Evolutionary conservation across 2,797 vertebrate species (phyloP).

Genomic region (Jordanella pulchra): DNA sequence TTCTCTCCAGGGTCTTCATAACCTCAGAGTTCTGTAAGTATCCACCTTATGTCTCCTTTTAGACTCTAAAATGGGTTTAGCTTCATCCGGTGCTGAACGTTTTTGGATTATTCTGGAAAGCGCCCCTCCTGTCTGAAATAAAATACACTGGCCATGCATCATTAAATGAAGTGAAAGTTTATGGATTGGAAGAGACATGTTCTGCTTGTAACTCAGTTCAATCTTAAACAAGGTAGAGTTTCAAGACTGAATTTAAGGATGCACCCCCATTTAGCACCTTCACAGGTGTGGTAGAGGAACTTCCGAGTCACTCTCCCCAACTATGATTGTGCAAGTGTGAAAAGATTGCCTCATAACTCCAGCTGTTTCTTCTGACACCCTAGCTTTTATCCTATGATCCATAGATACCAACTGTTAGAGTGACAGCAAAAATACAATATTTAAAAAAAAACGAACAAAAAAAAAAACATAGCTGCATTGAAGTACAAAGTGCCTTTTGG

Average conservation of each 20-base stretch:
- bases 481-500: constrained; percentile 39
- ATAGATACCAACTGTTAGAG: constrained; percentile 55
- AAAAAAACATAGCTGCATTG: constrained; percentile 51
- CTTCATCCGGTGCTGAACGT: constrained; percentile 27
- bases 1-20: constrained; percentile 89
- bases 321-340: constrained; percentile 63
- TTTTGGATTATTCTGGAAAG: constrained; percentile 46
- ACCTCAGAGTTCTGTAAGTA: constrained; percentile 95
- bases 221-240: constrained; percentile 59
- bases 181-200: constrained; percentile 63
- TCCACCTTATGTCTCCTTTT: constrained; percentile 20
- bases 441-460: constrained; percentile 1
- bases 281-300: constrained; percentile 68
- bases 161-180: constrained; percentile 76
- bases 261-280: constrained; percentile 23
- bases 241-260: constrained; percentile 3
- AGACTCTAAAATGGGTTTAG: constrained; percentile 32
- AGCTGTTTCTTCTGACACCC: constrained; percentile 49
- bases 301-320: constrained; percentile 70
- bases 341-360: constrained; percentile 36
- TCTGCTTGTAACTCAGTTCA: constrained; percentile 49
- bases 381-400: constrained; percentile 55
- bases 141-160: constrained; percentile 69
- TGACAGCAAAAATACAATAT: constrained; percentile 47
- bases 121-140: constrained; percentile 57